Evolutionary conservation across 2,888 invertebrate species (phyloP), one percentile per base, ranked within the genome.

Genomic region (Hoplodrina ambigua): DNA sequence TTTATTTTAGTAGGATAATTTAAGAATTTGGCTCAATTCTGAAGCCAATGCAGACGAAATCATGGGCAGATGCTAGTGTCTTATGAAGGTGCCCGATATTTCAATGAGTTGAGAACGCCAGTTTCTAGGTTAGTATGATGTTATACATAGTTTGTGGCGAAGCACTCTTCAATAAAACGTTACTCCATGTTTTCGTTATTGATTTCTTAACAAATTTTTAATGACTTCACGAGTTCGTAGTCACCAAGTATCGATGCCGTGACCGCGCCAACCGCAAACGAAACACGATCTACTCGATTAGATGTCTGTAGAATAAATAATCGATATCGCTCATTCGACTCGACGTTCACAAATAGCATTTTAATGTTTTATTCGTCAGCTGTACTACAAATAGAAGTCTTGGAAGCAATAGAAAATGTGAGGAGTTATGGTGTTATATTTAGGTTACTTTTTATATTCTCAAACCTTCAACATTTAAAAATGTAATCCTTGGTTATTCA

Each of bases 231-330:
- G 60, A 60, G 58, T 62, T 61, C 63, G 67, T 69, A 68, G 69
- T 55, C 70, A 59, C 57, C 50, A 69, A 68, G 56, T 52, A 69
- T 69, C 52, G 69, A 57, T 84, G 76, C 66, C 72, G 74, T 77
- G 71, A 90, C 91, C 90, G 76, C 91, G 85, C 57, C 72, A 70
- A 84, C 91, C 91, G 78, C 92, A 87, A 86, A 81, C 83, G 91
- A 87, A 88, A 91, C 87, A 81, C 86, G 85, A 89, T 88, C 81
- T 60, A 78, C 71, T 85, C 82, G 82, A 85, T 81, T 84, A 83
- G 78, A 85, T 84, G 85, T 83, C 83, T 85, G 82, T 78, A 85
- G 86, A 86, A 87, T 88, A 87, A 84, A 86, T 87, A 91, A 90
- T 91, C 89, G 87, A 90, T 89, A 86, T 63, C 69, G 62, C 73